A percentile compares a stretch with the other conserved stretches of the same genome.
Conservation (phyloP, 2,797 vertebrate genomes). For the Ispidina picta region DNA sequence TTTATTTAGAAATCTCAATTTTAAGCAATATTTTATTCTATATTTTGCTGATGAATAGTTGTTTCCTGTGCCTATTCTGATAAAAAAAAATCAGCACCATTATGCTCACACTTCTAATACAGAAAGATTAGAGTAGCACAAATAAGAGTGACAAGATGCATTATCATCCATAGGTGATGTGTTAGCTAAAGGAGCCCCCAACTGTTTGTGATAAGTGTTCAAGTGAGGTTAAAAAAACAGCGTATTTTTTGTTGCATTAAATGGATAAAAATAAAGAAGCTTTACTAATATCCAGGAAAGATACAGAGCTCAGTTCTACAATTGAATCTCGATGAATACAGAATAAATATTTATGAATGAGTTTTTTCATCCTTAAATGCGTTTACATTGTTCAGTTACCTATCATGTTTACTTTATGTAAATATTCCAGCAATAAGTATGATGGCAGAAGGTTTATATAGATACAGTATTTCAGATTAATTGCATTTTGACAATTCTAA, state of each 20-base stretch:
- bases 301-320: neutral
- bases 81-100: neutral
- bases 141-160: neutral
- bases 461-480: neutral
- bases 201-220: neutral
- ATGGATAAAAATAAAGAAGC: neutral
- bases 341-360: neutral
- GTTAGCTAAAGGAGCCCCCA: neutral
- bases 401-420: neutral
- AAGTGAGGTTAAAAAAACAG: neutral
- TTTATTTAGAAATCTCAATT: neutral
- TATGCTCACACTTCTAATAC: neutral
- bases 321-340: neutral
- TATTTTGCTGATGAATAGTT: neutral
- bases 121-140: neutral
- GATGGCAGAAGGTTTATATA: neutral
- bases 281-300: neutral
- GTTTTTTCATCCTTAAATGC: neutral
- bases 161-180: neutral
- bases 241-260: neutral
- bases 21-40: neutral
- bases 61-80: neutral
- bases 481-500: neutral
- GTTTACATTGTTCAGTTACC: neutral
- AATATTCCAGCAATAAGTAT: neutral